phyloP scores from a whole-genome alignment of 2,888 invertebrate genomes.

The Marronus borbonicus region DNA sequence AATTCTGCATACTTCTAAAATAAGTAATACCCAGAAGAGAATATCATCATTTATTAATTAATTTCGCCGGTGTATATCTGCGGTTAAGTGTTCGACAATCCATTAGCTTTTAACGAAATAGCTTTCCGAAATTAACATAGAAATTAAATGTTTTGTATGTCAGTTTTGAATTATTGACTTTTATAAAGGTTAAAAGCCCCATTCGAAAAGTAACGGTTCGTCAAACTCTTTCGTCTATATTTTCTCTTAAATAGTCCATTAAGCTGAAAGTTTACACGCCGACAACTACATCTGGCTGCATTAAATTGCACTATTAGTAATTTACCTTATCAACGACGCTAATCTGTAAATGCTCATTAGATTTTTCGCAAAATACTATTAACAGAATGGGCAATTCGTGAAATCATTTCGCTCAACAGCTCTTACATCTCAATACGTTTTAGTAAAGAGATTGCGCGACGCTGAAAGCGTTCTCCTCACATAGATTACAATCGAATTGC shows the following conservation, averaged over 20 bases:
- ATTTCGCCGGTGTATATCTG: neutral
- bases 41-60: too few species aligned
- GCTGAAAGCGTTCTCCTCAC: constrained; percentile 18
- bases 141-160: neutral
- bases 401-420: constrained; percentile 23
- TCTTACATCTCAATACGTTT: constrained; percentile 24
- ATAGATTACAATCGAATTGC: constrained; percentile 44
- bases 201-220: constrained; percentile 29
- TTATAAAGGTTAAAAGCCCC: constrained; percentile 40
- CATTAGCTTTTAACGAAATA: constrained; percentile 5
- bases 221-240: constrained; percentile 24
- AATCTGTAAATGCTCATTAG: constrained; percentile 16
- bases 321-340: constrained; percentile 23
- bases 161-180: constrained; percentile 17
- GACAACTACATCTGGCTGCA: constrained; percentile 19
- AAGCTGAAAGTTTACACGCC: constrained; percentile 26
- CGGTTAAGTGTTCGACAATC: neutral
- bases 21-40: too few species aligned
- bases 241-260: constrained; percentile 41
- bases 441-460: neutral
- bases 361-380: constrained; percentile 35
- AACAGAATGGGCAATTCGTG: constrained; percentile 23
- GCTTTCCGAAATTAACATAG: constrained; percentile 2
- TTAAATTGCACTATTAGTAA: constrained; percentile 39
- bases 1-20: too few species aligned